Evolutionary conservation across 2,888 invertebrate genomes (phyloP), one percentile per base, ranked within the genome.

Genomic region (Catocala fraxini): DNA sequence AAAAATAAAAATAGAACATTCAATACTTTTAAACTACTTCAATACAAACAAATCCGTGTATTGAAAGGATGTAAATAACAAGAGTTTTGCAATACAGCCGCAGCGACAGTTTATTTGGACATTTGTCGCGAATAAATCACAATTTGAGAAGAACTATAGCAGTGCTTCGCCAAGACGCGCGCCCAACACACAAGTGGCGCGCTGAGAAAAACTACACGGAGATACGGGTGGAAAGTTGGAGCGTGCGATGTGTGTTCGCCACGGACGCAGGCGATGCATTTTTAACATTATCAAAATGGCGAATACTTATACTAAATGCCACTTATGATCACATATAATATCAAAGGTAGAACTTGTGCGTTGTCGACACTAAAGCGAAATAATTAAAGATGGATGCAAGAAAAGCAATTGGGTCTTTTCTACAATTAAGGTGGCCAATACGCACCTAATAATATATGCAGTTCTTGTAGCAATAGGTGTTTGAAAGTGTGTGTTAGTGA

Each of bases 81-180:
- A 45, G 11, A 34, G 48, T 6, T n/a, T n/a, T 5, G 34, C 25
- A 77, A 87, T 84, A 84, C 83, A 85, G 84, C 81, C 80, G 72
- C 75, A 75, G 81, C 71, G 77, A 73, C 84, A 82, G 81, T 87
- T 91, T 91, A 90, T 91, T 90, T 90, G 86, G 85, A 88, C 90
- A 87, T 91, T 91, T 90, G 90, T 90, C 84, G 85, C 81, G 79
- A 87, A 91, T 92, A 92, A 92, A 92, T 92, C 92, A 91, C 90
- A 91, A 91, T 92, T 90, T 89, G 82, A 83, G 86, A 84, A 88
- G 87, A 88, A 88, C 89, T 85, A 86, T 87, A 86, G 85, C 83
- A 78, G 82, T 79, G 82, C 83, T 81, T 83, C 89, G 89, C 89
- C 89, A 88, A 86, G 83, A 82, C 78, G 81, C 77, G 81, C 77